Evolutionary conservation across 2,113 vertebrate genomes (phyloP), one percentile per base, ranked within the genome.

Genomic region (Heliornis fulica): DNA sequence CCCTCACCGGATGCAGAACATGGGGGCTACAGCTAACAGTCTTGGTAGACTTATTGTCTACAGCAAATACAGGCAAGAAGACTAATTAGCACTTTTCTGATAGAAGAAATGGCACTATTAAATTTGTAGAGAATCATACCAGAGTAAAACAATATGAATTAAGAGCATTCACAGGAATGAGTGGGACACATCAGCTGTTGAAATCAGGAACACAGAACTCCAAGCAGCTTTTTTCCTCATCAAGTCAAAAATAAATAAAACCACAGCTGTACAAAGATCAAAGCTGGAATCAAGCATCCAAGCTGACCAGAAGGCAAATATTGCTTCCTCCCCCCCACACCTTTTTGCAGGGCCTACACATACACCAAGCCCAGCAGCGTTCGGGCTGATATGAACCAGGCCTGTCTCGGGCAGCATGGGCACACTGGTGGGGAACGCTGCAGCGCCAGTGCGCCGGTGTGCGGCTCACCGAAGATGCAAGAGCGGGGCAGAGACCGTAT

Each of bases 341-440:
- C 32, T 78, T 66, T 90, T 18, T 43, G 36, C 66, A 77, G 69
- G 51, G 66, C 50, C 41, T 26, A 9, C 1, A 0, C 0, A 0
- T 26, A 56, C 10, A 38, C 38, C 38, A 43, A 71, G 48, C 0
- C 1, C 50, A 54, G 4, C n/a, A 76, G 56, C 31, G 20, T 3
- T 11, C 20, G 23, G 53, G 82, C 20, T 1, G 3, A 34, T 5
- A 56, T 0, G 26, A 75, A n/a, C 40, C 48, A 9, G 45, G 34
- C 40, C 17, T 7, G 0, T 6, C 74, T 56, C 0, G 0, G 45
- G 8, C 28, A 82, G 78, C 57, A 12, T 1, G 14, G 60, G 46
- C 9, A 40, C 32, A n/a, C 21, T 65, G 45, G 18, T 38, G 69
- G 77, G 69, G 13, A 87, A 36, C 10, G 36, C 51, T 57, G 48